Evolutionary conservation across 2,797 vertebrate species (phyloP), one percentile per base, ranked within the genome.

Genomic region (Rhinogobio ventralis): DNA sequence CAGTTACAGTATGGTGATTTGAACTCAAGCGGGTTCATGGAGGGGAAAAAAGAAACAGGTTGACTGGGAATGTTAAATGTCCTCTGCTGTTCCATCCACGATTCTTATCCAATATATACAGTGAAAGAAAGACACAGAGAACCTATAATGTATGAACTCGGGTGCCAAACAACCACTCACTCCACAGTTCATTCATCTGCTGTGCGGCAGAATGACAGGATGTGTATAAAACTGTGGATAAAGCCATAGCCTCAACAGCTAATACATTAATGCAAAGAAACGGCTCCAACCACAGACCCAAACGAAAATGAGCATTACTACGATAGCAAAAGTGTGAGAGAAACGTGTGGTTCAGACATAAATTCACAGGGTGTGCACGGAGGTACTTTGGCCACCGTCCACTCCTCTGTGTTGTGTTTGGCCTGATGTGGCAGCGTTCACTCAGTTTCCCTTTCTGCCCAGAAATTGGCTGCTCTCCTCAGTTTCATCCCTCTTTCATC

Each of bases 401-500:
- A 81, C 49, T 72, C n/a, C 80, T 66, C 30, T 60, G 15, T 88
- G 86, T 85, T 88, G 78, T 84, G 82, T 80, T 90, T 89, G 87
- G 90, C 87, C 79, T 45, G 20, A 67, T 57, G 69, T 86, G 51
- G 75, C 82, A 78, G 79, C 42, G 68, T 39, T 49, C 28, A 33
- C 82, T 83, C 67, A 55, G 39, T 76, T 72, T 62, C 28, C 53
- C 28, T 68, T 68, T 80, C 79, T 81, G 75, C 82, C 83, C 81
- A 83, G 53, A 87, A 69, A 39, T 79, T 81, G 86, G 82, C 86
- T 51, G 19, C 69, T 49, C 67, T 85, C 77, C 45, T 72, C 71
- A 9, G 81, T 86, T 84, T 78, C 81, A 85, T 85, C 82, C 71
- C 72, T 75, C 85, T 86, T 90, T 89, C 87, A 90, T 89, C 89